Evolutionary conservation across 2,113 vertebrate genomes (phyloP).

Genomic region (Paradoxurus hermaphroditus): DNA sequence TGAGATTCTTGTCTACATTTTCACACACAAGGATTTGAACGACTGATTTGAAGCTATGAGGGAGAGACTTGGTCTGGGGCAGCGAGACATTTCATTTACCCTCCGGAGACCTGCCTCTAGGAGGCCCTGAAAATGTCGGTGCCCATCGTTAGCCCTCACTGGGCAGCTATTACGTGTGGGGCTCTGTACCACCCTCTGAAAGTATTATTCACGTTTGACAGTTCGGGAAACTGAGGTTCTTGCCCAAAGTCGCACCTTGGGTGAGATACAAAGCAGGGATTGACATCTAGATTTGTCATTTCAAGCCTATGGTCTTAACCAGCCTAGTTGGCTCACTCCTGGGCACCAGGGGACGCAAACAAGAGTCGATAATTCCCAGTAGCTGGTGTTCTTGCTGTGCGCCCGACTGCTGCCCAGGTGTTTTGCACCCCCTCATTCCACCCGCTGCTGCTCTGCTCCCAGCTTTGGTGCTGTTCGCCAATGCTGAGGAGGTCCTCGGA

Average conservation of each 20-base stretch:
- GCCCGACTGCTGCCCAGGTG: not conserved
- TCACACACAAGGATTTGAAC: not conserved
- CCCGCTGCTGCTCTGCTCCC: accelerated
- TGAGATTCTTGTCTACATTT: not conserved
- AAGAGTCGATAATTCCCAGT: too few relatives aligned
- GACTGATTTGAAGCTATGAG: not conserved
- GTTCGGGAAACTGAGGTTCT: not conserved
- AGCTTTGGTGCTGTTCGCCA: not conserved
- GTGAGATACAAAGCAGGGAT: not conserved
- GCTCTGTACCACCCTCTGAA: not conserved
- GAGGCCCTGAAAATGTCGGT: not conserved
- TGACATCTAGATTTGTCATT: not conserved
- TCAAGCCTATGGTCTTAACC: not conserved
- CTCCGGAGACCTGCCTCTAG: not conserved
- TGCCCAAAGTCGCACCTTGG: not conserved
- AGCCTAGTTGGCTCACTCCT: too few relatives aligned
- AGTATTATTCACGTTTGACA: not conserved
- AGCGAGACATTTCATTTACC: not conserved
- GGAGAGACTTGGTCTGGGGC: not conserved
- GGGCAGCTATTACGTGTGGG: not conserved
- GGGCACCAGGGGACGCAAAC: not conserved
- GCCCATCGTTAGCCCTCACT: accelerated
- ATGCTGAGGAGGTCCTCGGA: accelerated
- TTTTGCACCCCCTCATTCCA: accelerated
- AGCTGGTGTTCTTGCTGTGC: not conserved